Base-by-base conservation (phyloP, 2,888 invertebrate species). In the Scaptomyza tumidula region DNA sequence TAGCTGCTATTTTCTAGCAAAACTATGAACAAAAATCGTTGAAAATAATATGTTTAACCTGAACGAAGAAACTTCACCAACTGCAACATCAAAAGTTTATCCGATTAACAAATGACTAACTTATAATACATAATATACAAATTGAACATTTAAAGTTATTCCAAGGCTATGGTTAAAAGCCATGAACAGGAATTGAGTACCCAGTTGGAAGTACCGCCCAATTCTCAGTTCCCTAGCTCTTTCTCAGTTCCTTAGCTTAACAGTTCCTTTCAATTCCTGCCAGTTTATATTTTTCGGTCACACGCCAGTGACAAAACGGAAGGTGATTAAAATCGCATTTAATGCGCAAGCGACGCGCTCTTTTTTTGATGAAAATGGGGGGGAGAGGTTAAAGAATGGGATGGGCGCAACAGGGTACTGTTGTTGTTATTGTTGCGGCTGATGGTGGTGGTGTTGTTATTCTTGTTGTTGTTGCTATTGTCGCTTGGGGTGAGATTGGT, bases 251-350 rank as follows among this genome's bases (percentile, higher is more conserved):
- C 50, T 29, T 9, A n/a, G 35, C 27, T 58, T 29, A 29, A 6
- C 1, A 29, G 29, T 29, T 29, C 46, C 10, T 19, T 24, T 10
- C 33, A 37, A 31, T 37, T 48, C 19, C 43, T 24, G 16, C 7
- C 43, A 43, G 49, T 71, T 68, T 29, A 49, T 57, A n/a, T n/a
- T n/a, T 44, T 41, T 46, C 62, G 63, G 76, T 76, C 68, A 59
- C 68, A 76, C 63, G 63, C 74, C 77, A 74, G 66, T 65, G 79
- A 75, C 80, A 80, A 82, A 81, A 74, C 83, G 89, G 87, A 85
- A 88, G 85, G 83, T 85, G 87, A 88, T 89, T 88, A 88, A 88
- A 88, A 89, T 88, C 88, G 67, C 85, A 86, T 89, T 86, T 88
- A 79, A 86, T 79, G 88, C 86, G 79, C 81, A 80, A 69, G 65